Evolutionary conservation across 2,797 vertebrate species (phyloP).

Genomic region (Cercopithecus diana): DNA sequence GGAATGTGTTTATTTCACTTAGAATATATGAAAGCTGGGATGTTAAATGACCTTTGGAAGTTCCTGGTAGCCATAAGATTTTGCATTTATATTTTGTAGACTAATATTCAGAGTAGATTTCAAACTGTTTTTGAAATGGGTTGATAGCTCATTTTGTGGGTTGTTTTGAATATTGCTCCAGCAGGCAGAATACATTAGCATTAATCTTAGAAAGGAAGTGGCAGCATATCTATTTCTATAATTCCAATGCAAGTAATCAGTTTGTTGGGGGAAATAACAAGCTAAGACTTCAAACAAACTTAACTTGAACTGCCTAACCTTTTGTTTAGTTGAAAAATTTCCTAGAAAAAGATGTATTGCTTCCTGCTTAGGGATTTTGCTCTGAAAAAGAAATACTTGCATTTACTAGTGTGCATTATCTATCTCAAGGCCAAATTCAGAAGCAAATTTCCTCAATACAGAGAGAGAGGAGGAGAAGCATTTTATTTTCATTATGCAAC

Average conservation of each 20-base stretch:
- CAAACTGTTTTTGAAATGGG: conserved; percentile 49
- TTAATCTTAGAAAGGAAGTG: conserved; percentile 66
- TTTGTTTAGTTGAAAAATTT: not conserved
- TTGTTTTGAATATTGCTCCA: conserved; percentile 66
- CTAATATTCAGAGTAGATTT: conserved; percentile 42
- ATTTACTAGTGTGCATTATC: not conserved
- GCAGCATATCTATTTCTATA: conserved; percentile 33
- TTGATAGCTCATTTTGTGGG: conserved; percentile 62
- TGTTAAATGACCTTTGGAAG: conserved; percentile 31
- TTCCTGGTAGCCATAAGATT: not conserved
- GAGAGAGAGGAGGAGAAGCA: not conserved
- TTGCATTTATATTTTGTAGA: conserved; percentile 32
- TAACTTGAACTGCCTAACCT: not conserved
- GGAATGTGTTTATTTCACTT: not conserved
- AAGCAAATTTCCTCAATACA: not conserved
- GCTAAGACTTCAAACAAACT: conserved; percentile 51
- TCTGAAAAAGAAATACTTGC: conserved; percentile 5
- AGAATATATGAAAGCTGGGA: not conserved
- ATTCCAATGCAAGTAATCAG: conserved; percentile 50
- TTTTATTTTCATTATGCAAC: not conserved
- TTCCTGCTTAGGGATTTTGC: conserved; percentile 2
- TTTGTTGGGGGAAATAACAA: not conserved
- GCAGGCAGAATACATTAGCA: conserved; percentile 71
- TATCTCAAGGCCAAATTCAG: not conserved
- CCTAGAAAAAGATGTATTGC: conserved; percentile 27